Evolutionary conservation across 30 jellyfish, hydroid and myxozoan genomes (phyloP).

Genomic region (Catostylus mosaicus): DNA sequence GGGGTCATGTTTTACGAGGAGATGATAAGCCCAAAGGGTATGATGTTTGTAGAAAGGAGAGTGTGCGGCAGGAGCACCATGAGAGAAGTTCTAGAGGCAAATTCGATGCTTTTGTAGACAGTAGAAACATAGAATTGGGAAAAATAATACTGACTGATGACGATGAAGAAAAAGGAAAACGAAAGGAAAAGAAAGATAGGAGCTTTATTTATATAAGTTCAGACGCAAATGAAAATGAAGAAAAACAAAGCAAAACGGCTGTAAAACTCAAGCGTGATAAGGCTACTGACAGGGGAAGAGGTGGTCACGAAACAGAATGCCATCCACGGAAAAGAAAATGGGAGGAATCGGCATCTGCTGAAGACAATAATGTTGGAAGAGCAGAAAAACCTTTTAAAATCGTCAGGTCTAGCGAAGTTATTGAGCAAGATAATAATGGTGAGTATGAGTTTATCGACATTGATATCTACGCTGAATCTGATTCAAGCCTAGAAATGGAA

Average conservation of each 20-base stretch:
- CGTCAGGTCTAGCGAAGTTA: neutral
- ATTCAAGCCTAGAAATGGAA: conserved; percentile 8
- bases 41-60: too few species aligned
- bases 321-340: conserved; percentile 5
- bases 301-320: neutral
- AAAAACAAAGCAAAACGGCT: neutral
- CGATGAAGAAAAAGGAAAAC: neutral
- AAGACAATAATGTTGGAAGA: neutral
- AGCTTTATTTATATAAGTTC: conserved; percentile 6
- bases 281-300: neutral
- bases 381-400: neutral
- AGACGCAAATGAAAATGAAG: conserved; percentile 4
- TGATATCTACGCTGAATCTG: conserved; percentile 31
- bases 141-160: neutral
- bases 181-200: neutral
- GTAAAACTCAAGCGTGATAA: conserved; percentile 16
- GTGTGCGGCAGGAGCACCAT: too few species aligned
- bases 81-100: neutral
- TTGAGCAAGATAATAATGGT: neutral
- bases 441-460: conserved; percentile 12
- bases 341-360: neutral
- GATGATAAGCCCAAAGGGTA: too few species aligned
- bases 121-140: neutral
- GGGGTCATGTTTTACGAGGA: too few species aligned
- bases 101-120: neutral